phyloP scores from a whole-genome alignment of 2,888 invertebrate species.

The Cephus spinipes region DNA sequence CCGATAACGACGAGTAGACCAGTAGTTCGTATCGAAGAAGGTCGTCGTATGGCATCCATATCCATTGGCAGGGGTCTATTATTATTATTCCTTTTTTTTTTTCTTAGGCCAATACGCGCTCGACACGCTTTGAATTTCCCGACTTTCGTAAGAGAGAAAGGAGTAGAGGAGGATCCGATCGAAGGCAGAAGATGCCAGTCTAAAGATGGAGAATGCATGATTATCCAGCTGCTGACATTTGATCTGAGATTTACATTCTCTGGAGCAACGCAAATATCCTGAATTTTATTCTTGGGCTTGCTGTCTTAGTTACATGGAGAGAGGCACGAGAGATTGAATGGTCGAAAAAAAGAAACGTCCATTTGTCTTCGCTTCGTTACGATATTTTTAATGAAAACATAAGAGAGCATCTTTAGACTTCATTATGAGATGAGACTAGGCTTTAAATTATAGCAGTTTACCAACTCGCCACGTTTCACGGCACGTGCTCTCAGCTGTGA shows the following conservation, averaged over 20 bases:
- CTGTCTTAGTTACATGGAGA: not conserved
- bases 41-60: not conserved
- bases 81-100: not conserved
- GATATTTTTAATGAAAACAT: not conserved
- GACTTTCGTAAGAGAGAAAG: not conserved
- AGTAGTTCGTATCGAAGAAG: not conserved
- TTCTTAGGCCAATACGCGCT: not conserved
- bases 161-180: not conserved
- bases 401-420: not conserved
- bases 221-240: conserved; percentile 14
- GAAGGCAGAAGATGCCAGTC: not conserved
- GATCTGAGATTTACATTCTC: conserved; percentile 17
- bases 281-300: not conserved
- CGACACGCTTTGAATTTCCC: not conserved
- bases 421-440: not conserved
- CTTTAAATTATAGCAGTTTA: not conserved
- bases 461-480: not conserved
- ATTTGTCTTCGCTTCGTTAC: not conserved
- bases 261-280: not conserved
- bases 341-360: not conserved
- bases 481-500: not conserved
- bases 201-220: conserved; percentile 17
- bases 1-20: not conserved
- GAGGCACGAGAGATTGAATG: not conserved
- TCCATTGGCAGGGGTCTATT: not conserved